Percentiles rank a stretch among this genome's conserved stretches.
Evolutionary conservation across 2,797 vertebrate species (phyloP).

Genomic region (Decapterus maruadsi): DNA sequence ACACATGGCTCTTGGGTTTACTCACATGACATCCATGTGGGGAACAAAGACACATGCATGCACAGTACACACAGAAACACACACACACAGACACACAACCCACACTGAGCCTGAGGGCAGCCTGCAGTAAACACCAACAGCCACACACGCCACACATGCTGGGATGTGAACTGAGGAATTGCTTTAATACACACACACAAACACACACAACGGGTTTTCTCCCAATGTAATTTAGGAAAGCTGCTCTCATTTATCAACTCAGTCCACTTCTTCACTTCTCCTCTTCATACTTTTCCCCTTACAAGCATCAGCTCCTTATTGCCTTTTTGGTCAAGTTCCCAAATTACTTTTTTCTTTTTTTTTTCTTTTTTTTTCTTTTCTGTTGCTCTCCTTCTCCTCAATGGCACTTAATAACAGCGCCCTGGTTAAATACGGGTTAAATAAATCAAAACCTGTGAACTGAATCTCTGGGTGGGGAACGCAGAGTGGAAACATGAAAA

Average conservation of each 20-base stretch:
- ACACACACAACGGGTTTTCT: conserved; percentile 38
- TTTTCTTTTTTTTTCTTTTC: too few relatives aligned
- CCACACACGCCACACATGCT: conserved; percentile 60
- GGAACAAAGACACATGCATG: conserved; percentile 41
- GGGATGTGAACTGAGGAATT: conserved; percentile 53
- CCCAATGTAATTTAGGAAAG: conserved; percentile 46
- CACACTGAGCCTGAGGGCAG: conserved; percentile 46
- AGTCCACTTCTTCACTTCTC: conserved; percentile 14
- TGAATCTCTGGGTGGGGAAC: conserved; percentile 38
- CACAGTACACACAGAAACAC: conserved; percentile 23
- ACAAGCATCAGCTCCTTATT: conserved; percentile 6
- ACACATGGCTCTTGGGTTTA: conserved; percentile 55
- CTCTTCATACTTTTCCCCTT: conserved; percentile 1
- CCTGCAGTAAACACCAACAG: conserved; percentile 63
- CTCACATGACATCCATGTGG: conserved; percentile 60
- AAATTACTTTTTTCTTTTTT: conserved; percentile 25
- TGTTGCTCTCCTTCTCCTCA: conserved; percentile 4
- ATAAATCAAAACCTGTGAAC: conserved; percentile 44
- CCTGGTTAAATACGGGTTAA: conserved; percentile 53
- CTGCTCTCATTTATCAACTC: conserved; percentile 51
- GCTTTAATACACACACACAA: conserved; percentile 43
- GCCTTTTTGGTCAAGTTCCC: conserved; percentile 20
- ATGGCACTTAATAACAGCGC: conserved; percentile 31
- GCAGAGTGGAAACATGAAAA: conserved; percentile 32
- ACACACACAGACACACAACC: conserved; percentile 2